Percentiles rank a stretch among this genome's conserved stretches.
Evolutionary conservation across 2,888 invertebrate genomes (phyloP).

Genomic region (Microdon myrmicae): DNA sequence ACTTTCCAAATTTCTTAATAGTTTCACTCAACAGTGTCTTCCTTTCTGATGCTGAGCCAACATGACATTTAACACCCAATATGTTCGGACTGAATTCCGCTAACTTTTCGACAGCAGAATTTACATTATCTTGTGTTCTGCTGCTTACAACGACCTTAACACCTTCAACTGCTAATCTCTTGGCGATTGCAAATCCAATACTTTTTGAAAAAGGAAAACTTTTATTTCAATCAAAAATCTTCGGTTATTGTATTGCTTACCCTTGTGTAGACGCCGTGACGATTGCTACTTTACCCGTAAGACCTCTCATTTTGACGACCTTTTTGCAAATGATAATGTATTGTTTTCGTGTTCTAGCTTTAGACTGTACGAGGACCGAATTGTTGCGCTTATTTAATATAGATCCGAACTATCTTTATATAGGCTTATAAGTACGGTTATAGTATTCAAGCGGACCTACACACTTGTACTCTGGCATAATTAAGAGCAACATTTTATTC

Average conservation of each 20-base stretch:
- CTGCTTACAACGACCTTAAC: slow-evolving; percentile 93
- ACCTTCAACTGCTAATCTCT: slow-evolving; percentile 84
- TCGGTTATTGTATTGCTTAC: slow-evolving; percentile 53
- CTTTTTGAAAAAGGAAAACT: slow-evolving; percentile 64
- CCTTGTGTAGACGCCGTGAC: slow-evolving; percentile 88
- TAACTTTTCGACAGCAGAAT: slow-evolving; percentile 77
- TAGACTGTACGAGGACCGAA: no score
- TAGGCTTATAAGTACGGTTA: no score
- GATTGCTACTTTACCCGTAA: slow-evolving; percentile 84
- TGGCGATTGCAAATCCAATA: slow-evolving; percentile 93
- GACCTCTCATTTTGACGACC: slow-evolving; percentile 64
- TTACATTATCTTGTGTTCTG: slow-evolving; percentile 87
- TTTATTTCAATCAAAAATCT: not conserved
- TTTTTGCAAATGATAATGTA: no score
- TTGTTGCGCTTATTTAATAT: no score
- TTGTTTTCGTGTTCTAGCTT: no score
- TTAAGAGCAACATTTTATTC: no score
- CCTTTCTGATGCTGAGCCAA: slow-evolving; percentile 84
- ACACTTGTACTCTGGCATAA: no score
- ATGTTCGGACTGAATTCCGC: slow-evolving; percentile 78
- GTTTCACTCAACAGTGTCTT: slow-evolving; percentile 78
- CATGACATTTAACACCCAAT: slow-evolving; percentile 88
- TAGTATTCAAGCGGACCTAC: no score
- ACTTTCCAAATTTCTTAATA: slow-evolving; percentile 79
- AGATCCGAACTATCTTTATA: no score